These are phyloP conservation scores for Nymphalis polychloros DNA, from an alignment of 2,888 invertebrate genomes.

Conservation along the genomic window DNA sequence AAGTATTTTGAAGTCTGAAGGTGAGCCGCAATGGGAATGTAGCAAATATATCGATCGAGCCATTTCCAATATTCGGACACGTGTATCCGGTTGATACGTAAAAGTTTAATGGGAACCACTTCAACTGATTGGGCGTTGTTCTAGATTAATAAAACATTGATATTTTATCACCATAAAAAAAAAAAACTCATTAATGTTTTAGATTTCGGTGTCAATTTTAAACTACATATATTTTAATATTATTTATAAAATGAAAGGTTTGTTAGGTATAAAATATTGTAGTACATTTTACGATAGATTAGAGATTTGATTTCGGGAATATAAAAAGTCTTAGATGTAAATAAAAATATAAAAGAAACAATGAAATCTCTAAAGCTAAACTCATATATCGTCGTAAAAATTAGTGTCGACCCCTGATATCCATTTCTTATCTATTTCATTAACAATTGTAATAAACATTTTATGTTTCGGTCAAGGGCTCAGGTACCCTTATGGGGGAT, in stretches of 20 bases:
- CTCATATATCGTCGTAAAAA: constrained; percentile 25
- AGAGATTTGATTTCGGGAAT: constrained; percentile 3
- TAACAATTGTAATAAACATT: constrained; percentile 58
- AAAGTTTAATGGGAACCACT: constrained; percentile 47
- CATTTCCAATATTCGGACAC: constrained; percentile 46
- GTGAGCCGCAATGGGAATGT: constrained; percentile 47
- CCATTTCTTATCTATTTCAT: constrained; percentile 47
- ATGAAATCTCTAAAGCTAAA: constrained; percentile 24
- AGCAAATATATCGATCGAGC: constrained; percentile 48
- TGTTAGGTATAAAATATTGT: neutral
- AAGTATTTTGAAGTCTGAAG: constrained; percentile 48
- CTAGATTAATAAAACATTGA: constrained; percentile 5
- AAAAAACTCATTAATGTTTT: neutral
- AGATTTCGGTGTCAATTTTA: neutral
- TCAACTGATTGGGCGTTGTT: constrained; percentile 20
- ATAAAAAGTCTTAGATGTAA: neutral
- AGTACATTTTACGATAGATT: neutral
- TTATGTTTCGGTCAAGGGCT: constrained; percentile 29
- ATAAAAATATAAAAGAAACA: constrained; percentile 22
- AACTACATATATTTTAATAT: no score
- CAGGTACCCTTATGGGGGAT: constrained; percentile 31
- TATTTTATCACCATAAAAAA: neutral
- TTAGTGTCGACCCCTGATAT: constrained; percentile 42
- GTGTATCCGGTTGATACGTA: constrained; percentile 40
- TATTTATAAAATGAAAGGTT: constrained; percentile 12